Conservation (phyloP, 2,113 vertebrate species). For the Cariama cristata region DNA sequence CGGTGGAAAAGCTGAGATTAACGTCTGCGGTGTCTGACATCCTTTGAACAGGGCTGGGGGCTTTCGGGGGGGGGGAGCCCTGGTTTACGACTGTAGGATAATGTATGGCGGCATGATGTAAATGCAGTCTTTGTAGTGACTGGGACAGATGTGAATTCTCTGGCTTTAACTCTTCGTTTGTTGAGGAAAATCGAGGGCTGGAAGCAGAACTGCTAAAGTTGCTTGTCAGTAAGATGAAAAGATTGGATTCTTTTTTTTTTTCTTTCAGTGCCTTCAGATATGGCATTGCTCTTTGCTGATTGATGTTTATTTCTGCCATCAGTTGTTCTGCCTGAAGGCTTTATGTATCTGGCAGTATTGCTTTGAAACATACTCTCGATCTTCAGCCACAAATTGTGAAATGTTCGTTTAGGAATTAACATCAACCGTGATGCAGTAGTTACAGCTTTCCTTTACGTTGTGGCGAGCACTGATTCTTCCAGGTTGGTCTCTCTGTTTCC, state of each 20-base stretch:
- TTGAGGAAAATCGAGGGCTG: not conserved
- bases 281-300: not conserved
- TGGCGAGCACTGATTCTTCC: not conserved
- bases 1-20: not conserved
- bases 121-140: not conserved
- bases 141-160: constrained; percentile 14
- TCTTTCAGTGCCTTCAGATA: not conserved
- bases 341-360: not conserved
- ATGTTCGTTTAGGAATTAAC: not conserved
- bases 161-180: not conserved
- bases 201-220: not conserved
- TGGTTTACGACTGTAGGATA: not conserved
- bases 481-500: not conserved
- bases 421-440: not conserved
- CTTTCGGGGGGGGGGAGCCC: not conserved
- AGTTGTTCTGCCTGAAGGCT: not conserved
- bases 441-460: not conserved
- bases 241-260: not conserved
- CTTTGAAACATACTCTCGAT: not conserved
- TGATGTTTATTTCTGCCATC: not conserved
- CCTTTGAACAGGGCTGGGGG: not conserved
- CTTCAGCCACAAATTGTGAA: constrained; percentile 5
- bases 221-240: constrained; percentile 5
- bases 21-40: not conserved
- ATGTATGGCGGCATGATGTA: not conserved